phyloP scores from a whole-genome alignment of 2,888 invertebrate genomes.

The Scrobipalpa atriplicella region DNA sequence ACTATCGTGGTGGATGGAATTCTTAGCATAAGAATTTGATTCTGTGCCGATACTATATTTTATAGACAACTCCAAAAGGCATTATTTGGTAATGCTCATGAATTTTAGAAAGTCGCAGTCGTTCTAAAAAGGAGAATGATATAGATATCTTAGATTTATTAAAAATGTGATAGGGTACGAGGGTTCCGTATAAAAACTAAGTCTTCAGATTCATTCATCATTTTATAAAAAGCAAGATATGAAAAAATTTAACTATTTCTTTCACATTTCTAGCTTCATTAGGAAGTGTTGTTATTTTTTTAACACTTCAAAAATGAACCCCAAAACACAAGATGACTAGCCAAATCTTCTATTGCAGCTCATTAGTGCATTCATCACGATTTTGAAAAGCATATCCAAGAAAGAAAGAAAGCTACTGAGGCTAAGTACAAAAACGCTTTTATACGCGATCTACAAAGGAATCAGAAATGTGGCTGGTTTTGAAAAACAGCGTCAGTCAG shows the following conservation, averaged over 20 bases:
- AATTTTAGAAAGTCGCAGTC: background rate
- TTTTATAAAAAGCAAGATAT: too few relatives aligned
- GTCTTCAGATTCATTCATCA: background rate
- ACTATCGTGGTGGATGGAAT: constrained; percentile 28
- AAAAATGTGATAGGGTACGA: background rate
- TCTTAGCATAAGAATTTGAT: constrained; percentile 21
- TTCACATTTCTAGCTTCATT: too few relatives aligned
- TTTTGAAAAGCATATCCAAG: constrained; percentile 25
- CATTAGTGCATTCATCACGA: constrained; percentile 30
- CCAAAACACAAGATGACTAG: constrained; percentile 27
- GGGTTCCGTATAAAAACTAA: background rate
- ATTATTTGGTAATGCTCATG: background rate
- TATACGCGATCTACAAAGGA: constrained; percentile 34
- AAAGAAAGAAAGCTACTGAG: constrained; percentile 4
- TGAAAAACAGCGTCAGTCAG: constrained; percentile 35
- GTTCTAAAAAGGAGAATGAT: too few relatives aligned
- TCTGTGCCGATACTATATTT: background rate
- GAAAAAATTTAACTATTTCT: too few relatives aligned
- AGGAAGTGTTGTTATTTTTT: too few relatives aligned
- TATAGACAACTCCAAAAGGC: background rate
- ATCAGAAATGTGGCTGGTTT: constrained; percentile 35
- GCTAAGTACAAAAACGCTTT: constrained; percentile 31
- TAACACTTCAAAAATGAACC: background rate
- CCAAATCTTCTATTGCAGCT: constrained; percentile 25
- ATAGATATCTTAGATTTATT: background rate